A percentile compares a stretch with the other conserved stretches of the same genome.
Evolutionary conservation across 2,888 invertebrate genomes (phyloP).

Genomic region (Phytoseiulus persimilis): DNA sequence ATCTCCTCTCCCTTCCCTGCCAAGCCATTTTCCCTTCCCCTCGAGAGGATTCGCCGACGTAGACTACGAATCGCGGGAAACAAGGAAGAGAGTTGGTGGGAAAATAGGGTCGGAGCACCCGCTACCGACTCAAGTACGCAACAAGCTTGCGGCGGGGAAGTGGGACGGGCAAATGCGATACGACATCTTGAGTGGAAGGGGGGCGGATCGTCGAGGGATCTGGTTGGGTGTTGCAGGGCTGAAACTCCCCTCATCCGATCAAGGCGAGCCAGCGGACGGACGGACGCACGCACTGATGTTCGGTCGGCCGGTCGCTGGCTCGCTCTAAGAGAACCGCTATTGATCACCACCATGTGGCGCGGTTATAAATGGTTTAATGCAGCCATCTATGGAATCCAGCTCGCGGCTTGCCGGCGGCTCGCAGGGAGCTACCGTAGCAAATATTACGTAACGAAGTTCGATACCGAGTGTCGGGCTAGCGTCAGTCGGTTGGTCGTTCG

Average conservation of each 20-base stretch:
- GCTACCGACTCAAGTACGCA: neutral
- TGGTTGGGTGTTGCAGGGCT: neutral
- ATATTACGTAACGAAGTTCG: too few relatives aligned
- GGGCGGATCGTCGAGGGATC: neutral
- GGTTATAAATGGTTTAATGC: conserved; percentile 29
- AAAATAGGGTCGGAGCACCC: neutral
- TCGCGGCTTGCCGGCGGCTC: neutral
- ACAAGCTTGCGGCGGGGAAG: conserved; percentile 8
- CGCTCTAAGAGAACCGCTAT: neutral
- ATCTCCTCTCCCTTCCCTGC: neutral
- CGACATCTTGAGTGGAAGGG: conserved; percentile 33
- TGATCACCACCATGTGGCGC: conserved; percentile 35
- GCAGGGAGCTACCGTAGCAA: neutral
- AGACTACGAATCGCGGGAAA: neutral
- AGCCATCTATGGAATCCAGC: neutral
- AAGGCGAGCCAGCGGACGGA: neutral
- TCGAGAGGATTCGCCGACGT: neutral
- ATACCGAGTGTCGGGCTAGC: too few relatives aligned
- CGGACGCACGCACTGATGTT: too few relatives aligned
- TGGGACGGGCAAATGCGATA: conserved; percentile 26
- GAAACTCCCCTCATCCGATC: neutral
- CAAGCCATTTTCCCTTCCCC: neutral
- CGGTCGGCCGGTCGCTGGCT: too few relatives aligned
- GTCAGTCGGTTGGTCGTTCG: too few relatives aligned
- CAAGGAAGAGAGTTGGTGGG: neutral